Base-by-base conservation (phyloP, 2,113 vertebrate species). In the Alexandromys fortis region DNA sequence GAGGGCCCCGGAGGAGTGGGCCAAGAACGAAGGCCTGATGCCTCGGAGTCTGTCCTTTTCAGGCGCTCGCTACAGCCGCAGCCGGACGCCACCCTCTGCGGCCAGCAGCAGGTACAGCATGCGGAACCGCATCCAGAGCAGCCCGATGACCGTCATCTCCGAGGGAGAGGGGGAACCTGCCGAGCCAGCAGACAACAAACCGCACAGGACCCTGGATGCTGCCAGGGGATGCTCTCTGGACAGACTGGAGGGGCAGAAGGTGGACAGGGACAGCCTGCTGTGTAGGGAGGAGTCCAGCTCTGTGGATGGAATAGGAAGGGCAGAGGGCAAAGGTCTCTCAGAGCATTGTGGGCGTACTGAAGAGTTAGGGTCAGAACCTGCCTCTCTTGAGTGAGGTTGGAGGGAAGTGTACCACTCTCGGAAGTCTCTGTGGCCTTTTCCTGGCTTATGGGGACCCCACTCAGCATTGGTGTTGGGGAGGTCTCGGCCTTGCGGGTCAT, bases 111-210 rank as follows among this genome's bases (percentile, higher is more conserved):
- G 99, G 96, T 99, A 99, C 97, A 99, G 99, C 35, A 95, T 99
- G 33, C 99, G 99, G 86, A 99, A 98, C 98, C 99, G 99, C 35
- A 99, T 99, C 98, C 99, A 99, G 97, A 99, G 99, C 98, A 99
- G 99, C 98, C 99, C 99, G 45, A 99, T 99, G 99, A 99, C 99
- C 0, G 99, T 99, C 85, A 99, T 99, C 97, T 99, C 99, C 0
- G 99, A 99, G 97, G 99, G 99, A 0, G 99, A 99, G 24, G 99
- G 99, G 21, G 99, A 99, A 82, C 95, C 97, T 86, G 77, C 96
- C 0, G 99, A 99, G 91, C 98, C 98, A 3, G 94, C 96, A 0
- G 99, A 99, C 35, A 97, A 91, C 90, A 98, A 98, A 70, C 94
- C 76, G n/a, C 85, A 33, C 77, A 93, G 98, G 73, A 97, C 97